Evolutionary conservation across 2,113 vertebrate genomes (phyloP).

Genomic region (Dasypus novemcinctus): DNA sequence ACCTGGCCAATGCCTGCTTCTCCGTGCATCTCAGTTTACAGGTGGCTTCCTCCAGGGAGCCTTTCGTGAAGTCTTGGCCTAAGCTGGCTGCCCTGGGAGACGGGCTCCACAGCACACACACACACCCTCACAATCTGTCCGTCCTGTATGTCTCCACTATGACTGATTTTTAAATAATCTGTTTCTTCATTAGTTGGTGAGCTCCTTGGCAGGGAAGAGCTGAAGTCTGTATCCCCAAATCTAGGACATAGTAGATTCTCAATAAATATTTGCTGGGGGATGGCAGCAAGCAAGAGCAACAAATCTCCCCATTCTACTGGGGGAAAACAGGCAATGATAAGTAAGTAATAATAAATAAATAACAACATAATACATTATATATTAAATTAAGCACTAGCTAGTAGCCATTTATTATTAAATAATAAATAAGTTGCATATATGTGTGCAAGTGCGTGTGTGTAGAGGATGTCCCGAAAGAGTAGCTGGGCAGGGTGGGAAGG

Average conservation of each 20-base stretch:
- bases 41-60: not conserved
- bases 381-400: not conserved
- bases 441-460: too few relatives aligned
- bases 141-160: not conserved
- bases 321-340: not conserved
- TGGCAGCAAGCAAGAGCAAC: not conserved
- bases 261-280: not conserved
- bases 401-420: not conserved
- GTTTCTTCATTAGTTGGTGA: not conserved
- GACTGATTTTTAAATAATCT: not conserved
- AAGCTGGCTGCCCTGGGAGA: not conserved
- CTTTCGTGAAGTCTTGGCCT: too few relatives aligned
- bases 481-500: not conserved
- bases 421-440: not conserved
- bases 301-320: not conserved
- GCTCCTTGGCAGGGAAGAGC: not conserved
- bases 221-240: not conserved
- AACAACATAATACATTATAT: not conserved
- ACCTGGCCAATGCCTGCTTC: not conserved
- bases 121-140: not conserved
- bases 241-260: not conserved
- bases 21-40: not conserved
- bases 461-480: not conserved
- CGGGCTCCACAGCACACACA: too few relatives aligned
- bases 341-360: not conserved